These are phyloP conservation scores for Drosophila tripunctata DNA, from an alignment of 2,888 invertebrate species.

Conservation along the genomic window DNA sequence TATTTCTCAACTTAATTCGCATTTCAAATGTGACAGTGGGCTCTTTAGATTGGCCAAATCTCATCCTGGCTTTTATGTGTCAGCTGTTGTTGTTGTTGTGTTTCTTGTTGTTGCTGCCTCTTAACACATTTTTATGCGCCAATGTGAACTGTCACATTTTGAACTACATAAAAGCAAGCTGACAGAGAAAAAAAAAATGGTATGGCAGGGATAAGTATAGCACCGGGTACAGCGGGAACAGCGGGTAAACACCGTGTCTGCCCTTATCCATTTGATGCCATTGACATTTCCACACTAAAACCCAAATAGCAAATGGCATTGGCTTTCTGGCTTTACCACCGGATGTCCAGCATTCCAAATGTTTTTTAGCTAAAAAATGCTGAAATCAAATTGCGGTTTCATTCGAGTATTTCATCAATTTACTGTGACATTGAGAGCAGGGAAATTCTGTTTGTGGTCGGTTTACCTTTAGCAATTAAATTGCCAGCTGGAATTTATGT, in stretches of 20 bases:
- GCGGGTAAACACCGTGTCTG: constrained; percentile 10
- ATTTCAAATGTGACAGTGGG: constrained; percentile 53
- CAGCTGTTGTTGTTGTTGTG: constrained; percentile 5
- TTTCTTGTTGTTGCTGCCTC: constrained; percentile 17
- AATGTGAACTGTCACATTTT: constrained; percentile 74
- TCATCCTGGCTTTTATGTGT: constrained; percentile 56
- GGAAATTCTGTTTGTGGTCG: constrained; percentile 11
- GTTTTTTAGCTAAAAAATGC: constrained; percentile 42
- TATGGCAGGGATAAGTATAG: neutral
- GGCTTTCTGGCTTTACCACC: constrained; percentile 1
- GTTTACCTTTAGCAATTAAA: constrained; percentile 16
- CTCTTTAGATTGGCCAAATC: constrained; percentile 68
- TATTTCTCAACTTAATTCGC: constrained; percentile 15
- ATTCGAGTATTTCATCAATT: constrained; percentile 39
- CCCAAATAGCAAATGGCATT: constrained; percentile 64
- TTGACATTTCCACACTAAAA: constrained; percentile 67
- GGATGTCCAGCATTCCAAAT: constrained; percentile 47
- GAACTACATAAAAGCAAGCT: constrained; percentile 17
- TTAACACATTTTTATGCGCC: constrained; percentile 59
- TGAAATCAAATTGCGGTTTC: constrained; percentile 52
- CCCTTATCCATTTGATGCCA: constrained; percentile 72
- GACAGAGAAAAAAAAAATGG: neutral
- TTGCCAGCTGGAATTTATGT: constrained; percentile 4
- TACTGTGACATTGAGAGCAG: constrained; percentile 15
- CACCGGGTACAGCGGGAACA: neutral